A percentile compares a stretch with the other conserved stretches of the same genome.
phyloP scores from a whole-genome alignment of 2,888 invertebrate genomes.

The Volucella zonaria region DNA sequence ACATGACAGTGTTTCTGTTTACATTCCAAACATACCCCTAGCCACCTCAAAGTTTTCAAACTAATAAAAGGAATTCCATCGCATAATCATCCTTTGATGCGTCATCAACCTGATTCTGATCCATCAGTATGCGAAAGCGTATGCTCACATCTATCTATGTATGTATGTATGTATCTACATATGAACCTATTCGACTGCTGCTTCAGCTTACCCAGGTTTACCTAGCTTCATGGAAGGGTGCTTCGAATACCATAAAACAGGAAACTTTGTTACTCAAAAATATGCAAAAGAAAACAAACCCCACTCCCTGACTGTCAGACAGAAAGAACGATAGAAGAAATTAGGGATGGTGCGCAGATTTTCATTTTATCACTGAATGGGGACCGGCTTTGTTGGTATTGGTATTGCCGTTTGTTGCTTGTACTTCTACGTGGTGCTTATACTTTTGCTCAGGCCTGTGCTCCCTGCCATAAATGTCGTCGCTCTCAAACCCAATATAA shows the following conservation, averaged over 20 bases:
- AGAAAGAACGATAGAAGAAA: neutral
- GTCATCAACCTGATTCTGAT: constrained; percentile 62
- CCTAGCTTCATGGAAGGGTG: constrained; percentile 20
- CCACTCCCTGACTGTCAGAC: neutral
- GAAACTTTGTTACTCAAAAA: constrained; percentile 59
- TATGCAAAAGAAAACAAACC: constrained; percentile 45
- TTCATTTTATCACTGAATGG: constrained; percentile 33
- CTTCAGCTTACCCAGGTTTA: neutral
- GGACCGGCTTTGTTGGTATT: constrained; percentile 16
- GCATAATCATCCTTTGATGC: constrained; percentile 66
- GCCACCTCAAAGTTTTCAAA: constrained; percentile 53
- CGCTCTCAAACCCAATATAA: constrained; percentile 12
- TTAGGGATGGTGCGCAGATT: constrained; percentile 41
- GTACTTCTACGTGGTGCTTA: neutral
- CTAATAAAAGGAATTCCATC: constrained; percentile 62
- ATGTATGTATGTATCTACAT: too few relatives aligned
- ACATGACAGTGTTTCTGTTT: constrained; percentile 29
- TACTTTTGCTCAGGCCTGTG: too few relatives aligned
- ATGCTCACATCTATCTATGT: too few relatives aligned
- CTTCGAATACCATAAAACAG: constrained; percentile 57
- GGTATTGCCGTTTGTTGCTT: constrained; percentile 17
- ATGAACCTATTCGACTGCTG: too few relatives aligned
- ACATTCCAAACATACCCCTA: constrained; percentile 55
- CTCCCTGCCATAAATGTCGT: constrained; percentile 10
- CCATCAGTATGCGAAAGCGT: constrained; percentile 30